phyloP scores from a whole-genome alignment of 1,140 invertebrate species.

The Coptotermes formosanus region DNA sequence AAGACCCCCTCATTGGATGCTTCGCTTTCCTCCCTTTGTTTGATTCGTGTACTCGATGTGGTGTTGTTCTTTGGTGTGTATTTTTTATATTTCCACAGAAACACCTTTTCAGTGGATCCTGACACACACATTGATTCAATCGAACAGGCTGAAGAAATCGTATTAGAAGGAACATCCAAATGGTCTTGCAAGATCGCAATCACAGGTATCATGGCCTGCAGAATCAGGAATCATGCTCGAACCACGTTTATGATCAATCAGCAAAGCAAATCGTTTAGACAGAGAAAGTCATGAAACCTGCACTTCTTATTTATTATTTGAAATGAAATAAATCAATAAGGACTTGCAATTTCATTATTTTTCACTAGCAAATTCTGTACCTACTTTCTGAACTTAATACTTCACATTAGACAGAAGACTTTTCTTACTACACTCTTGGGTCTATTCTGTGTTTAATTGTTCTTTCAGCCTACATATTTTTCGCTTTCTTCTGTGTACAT shows the following conservation, averaged over 20 bases:
- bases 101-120: conserved; percentile 96
- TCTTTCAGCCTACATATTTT: background rate
- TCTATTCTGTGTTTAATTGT: background rate
- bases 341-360: conserved; percentile 24
- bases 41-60: conserved; percentile 28
- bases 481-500: background rate
- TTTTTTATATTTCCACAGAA: conserved; percentile 59
- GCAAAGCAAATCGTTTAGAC: background rate
- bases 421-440: background rate
- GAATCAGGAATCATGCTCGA: background rate
- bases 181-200: conserved; percentile 99
- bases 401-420: background rate
- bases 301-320: conserved; percentile 18
- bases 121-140: conserved; percentile 98
- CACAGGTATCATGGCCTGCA: conserved; percentile 69
- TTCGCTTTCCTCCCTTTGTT: conserved; percentile 17
- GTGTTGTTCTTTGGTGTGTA: conserved; percentile 35
- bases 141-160: conserved; percentile 95
- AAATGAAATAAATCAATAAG: conserved; percentile 7
- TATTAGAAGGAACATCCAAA: conserved; percentile 99
- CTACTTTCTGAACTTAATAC: background rate
- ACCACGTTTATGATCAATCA: background rate
- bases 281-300: conserved; percentile 10
- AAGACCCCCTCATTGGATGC: background rate
- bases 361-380: background rate